Conservation (phyloP, 2,797 vertebrate genomes). For the Brachyrhaphis roseni region DNA sequence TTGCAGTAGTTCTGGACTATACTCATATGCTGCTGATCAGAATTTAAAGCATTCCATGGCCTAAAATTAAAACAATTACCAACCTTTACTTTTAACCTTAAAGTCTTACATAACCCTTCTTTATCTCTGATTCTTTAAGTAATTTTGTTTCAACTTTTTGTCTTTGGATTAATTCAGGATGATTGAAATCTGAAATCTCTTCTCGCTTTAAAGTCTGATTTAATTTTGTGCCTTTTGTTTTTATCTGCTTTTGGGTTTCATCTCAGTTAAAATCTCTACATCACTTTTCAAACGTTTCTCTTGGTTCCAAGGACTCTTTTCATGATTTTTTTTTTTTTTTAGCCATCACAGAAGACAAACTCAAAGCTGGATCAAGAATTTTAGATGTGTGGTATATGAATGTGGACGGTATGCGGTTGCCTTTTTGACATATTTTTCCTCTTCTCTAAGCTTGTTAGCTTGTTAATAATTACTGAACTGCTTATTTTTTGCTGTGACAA, state of each 20-base stretch:
- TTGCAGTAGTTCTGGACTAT: background rate
- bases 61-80: background rate
- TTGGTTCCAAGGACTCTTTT: constrained; percentile 13
- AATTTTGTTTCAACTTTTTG: constrained; percentile 1
- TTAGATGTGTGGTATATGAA: constrained; percentile 79
- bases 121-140: constrained; percentile 16
- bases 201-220: constrained; percentile 20
- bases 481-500: background rate
- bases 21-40: background rate
- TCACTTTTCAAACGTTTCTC: background rate
- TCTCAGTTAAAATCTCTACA: background rate
- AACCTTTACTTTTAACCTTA: background rate
- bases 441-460: constrained; percentile 8
- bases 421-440: constrained; percentile 14
- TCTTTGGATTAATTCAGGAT: constrained; percentile 24
- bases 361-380: background rate
- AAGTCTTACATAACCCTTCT: background rate
- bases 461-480: constrained; percentile 1
- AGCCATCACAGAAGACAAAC: constrained; percentile 70
- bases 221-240: background rate
- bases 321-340: constrained; percentile 4
- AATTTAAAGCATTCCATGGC: background rate
- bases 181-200: constrained; percentile 14
- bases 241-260: constrained; percentile 16
- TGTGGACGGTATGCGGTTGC: constrained; percentile 69